Evolutionary conservation across 2,888 invertebrate genomes (phyloP).

Genomic region (Emesis russula): DNA sequence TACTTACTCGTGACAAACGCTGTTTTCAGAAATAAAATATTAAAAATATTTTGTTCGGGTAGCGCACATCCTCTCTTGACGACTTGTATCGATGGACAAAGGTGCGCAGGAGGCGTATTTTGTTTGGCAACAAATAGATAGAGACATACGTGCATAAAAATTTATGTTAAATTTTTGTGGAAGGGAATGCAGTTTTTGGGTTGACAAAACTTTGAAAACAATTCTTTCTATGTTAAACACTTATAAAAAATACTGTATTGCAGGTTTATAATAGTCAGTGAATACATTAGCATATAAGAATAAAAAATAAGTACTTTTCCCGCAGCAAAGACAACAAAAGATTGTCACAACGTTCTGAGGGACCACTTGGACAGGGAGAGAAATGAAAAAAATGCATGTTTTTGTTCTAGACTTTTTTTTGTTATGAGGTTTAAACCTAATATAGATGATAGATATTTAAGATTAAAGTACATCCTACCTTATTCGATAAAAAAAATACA

Average conservation of each 20-base stretch:
- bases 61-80: not conserved
- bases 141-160: not conserved
- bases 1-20: conserved; percentile 24
- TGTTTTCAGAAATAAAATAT: not conserved
- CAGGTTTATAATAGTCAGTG: no score
- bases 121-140: not conserved
- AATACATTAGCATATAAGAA: no score
- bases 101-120: not conserved
- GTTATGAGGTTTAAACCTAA: not conserved
- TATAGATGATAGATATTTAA: not conserved
- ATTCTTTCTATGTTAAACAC: not conserved
- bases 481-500: conserved; percentile 5
- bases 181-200: conserved; percentile 11
- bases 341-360: conserved; percentile 13
- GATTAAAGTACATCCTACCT: not conserved
- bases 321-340: not conserved
- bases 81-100: not conserved
- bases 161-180: conserved; percentile 16
- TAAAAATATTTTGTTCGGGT: conserved; percentile 22
- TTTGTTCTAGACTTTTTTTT: no score
- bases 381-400: no score
- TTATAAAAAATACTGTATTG: no score
- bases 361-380: not conserved
- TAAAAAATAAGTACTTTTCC: not conserved
- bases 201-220: conserved; percentile 13